Base-by-base conservation (phyloP, 2,113 vertebrate genomes). In the Carassius auratus region DNA sequence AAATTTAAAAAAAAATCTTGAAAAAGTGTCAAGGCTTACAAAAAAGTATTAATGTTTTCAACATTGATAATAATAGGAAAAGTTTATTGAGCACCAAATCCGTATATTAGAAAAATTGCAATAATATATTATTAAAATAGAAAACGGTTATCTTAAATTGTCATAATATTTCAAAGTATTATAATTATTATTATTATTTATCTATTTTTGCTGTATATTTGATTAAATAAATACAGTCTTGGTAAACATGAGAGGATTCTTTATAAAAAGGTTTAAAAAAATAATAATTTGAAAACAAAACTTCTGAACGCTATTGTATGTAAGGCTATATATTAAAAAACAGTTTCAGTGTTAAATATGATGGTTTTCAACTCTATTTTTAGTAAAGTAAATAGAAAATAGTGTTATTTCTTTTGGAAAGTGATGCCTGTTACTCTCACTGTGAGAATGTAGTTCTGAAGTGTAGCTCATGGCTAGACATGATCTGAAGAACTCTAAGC, bases 381-480 rank as follows among this genome's bases (percentile, higher is more conserved):
- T 55, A 19, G 66, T 36, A 10, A 48, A 45, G 9, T 38, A 15
- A 52, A 52, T 52, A 52, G 42, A 45, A 45, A 45, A 48, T 48
- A 12, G 45, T 12, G 45, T 48, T 48, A 48, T 2, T 48, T 48
- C 2, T 48, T 48, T 45, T 8, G 10, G 45, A 45, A 48, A 10
- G 45, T 48, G 12, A 48, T 3, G 45, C 30, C 66, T 69, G 30
- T 36, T 17, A 69, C 45, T 45, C 50, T 55, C 50, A 52, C 14
- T 55, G 33, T 69, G 36, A 62, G 59, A 80, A 61, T 80, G 45
- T 48, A 1, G 7, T 80, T 78, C 45, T 62, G 7, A 80, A 42
- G 59, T 38, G 36, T 80, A 62, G 77, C 77, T 80, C 38, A 62
- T 19, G n/a, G 13, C 77, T 26, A 80, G 38, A 80, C 55, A 26